Percentiles rank a stretch among this genome's conserved stretches.
Evolutionary conservation across 1,140 invertebrate species (phyloP).

Genomic region (Trypoxylus dichotomus): DNA sequence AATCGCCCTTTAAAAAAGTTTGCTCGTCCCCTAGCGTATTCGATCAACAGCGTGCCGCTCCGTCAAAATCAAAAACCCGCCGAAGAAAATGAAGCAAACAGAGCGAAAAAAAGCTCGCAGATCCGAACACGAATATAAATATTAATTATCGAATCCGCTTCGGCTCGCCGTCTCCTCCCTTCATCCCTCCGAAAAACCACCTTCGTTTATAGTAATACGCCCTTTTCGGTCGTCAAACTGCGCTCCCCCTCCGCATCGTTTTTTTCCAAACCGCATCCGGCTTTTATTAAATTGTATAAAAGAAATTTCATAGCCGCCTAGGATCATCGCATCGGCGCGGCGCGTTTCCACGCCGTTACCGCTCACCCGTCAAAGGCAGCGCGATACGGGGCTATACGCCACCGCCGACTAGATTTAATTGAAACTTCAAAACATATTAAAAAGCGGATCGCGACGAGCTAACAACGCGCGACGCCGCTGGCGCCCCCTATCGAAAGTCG

Average conservation of each 20-base stretch:
- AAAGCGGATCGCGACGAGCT: conserved; percentile 29
- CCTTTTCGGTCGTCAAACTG: not conserved
- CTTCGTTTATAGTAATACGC: not conserved
- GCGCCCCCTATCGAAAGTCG: not conserved
- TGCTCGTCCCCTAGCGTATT: not conserved
- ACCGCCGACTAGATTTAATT: conserved; percentile 35
- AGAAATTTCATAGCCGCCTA: conserved; percentile 40
- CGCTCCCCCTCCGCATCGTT: not conserved
- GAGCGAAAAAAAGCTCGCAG: not conserved
- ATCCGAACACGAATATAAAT: not conserved
- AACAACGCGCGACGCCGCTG: conserved; percentile 11
- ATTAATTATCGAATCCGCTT: conserved; percentile 18
- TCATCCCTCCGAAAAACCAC: not conserved
- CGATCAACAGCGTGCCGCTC: not conserved
- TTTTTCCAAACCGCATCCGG: conserved; percentile 19
- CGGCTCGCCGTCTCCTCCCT: not conserved
- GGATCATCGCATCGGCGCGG: conserved; percentile 37
- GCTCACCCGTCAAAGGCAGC: conserved; percentile 36
- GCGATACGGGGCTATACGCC: not conserved
- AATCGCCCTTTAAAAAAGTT: not conserved
- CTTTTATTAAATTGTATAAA: conserved; percentile 42
- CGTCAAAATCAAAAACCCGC: not conserved
- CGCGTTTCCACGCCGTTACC: conserved; percentile 32
- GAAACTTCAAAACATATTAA: conserved; percentile 42
- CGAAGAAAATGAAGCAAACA: not conserved